Base-by-base conservation (phyloP, 2,888 invertebrate genomes). In the Myopa testacea region DNA sequence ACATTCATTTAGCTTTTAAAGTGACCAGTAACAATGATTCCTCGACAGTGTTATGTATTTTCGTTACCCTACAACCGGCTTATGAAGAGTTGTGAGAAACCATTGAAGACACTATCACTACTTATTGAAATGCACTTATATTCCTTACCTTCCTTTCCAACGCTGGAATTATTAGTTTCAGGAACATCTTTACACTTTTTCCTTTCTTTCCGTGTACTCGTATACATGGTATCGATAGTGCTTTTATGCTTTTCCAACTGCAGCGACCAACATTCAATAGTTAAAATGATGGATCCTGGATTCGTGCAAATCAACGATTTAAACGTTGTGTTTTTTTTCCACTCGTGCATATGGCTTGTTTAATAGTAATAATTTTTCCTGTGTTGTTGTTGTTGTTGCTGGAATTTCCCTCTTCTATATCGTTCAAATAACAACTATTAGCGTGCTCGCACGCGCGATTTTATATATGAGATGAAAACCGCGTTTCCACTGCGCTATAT, bases 361-460 rank as follows among this genome's bases (percentile, higher is more conserved):
- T 62, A 19, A 62, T 6, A 62, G n/a, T n/a, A 58, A 58, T 58
- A n/a, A n/a, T 58, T 14, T 58, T 16, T 52, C 26, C 26, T 26
- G 26, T 26, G 10, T 19, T 0, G 55, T 60, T 75, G 12, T 26
- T 75, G 14, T 75, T 60, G 12, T 26, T 75, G 14, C 69, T 60
- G 55, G 26, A 34, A 26, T 62, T 58, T 26, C n/a, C 10, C 38
- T 75, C 37, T 60, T 4, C 45, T 62, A 60, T 69, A 75, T 75
- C 75, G 75, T 75, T 40, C 40, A 71, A 68, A 80, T 74, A 85
- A 85, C 84, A 82, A 82, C 82, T 80, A 81, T 79, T 79, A 79
- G 79, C 79, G 78, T 80, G 78, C 82, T 83, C 85, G 86, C 85
- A 84, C 83, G 86, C 85, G 85, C 86, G 85, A 72, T 82, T 74